phyloP scores from a whole-genome alignment of 2,888 invertebrate genomes.

The Aphrophora alni region DNA sequence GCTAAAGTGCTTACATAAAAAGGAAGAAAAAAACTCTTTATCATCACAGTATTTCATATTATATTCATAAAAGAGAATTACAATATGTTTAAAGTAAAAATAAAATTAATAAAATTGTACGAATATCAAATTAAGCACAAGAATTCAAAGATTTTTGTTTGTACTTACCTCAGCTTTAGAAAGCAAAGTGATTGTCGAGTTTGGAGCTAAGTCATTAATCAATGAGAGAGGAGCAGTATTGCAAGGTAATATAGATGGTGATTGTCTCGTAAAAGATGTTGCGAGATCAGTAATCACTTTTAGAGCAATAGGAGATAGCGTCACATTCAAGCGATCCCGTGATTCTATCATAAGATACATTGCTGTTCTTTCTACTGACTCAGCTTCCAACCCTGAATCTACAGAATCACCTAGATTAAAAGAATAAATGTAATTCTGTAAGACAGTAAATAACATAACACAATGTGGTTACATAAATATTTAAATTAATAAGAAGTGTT shows the following conservation, averaged over 20 bases:
- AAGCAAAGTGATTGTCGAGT: conserved; percentile 53
- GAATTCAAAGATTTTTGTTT: too few species aligned
- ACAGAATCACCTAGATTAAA: conserved; percentile 58
- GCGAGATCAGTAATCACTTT: conserved; percentile 62
- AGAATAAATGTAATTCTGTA: too few species aligned
- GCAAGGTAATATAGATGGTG: conserved; percentile 38
- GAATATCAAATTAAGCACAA: too few species aligned
- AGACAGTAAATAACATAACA: too few species aligned
- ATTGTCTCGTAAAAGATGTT: conserved; percentile 55
- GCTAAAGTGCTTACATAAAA: too few species aligned
- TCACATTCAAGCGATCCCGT: conserved; percentile 69
- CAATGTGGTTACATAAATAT: too few species aligned
- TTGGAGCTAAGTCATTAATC: conserved; percentile 67
- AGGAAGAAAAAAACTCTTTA: too few species aligned
- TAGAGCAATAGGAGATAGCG: conserved; percentile 71
- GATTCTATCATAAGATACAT: conserved; percentile 74
- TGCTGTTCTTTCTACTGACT: conserved; percentile 60
- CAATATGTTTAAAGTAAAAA: too few species aligned
- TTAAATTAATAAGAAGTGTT: too few species aligned
- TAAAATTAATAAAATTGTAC: too few species aligned
- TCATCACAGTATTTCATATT: too few species aligned
- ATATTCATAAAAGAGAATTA: too few species aligned
- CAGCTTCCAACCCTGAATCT: conserved; percentile 62
- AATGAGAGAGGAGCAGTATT: conserved; percentile 60
- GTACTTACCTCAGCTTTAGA: conserved; percentile 54